Evolutionary conservation across 2,888 invertebrate species (phyloP).

Genomic region (Papilio elwesi): DNA sequence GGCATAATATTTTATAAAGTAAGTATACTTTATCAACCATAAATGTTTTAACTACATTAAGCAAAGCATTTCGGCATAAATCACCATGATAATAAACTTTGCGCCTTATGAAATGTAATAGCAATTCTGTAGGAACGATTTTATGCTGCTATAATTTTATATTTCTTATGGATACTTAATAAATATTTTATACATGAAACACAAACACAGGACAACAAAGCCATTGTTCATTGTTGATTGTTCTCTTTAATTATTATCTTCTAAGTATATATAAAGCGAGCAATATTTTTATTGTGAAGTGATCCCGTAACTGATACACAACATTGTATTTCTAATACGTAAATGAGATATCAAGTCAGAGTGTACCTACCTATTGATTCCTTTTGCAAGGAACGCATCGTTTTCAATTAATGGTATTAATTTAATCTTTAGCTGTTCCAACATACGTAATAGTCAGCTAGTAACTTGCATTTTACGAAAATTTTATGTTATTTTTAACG

Average conservation of each 20-base stretch:
- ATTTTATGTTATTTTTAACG: no score
- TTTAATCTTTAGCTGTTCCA: background rate
- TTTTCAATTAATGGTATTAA: background rate
- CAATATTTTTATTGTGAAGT: background rate
- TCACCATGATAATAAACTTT: background rate
- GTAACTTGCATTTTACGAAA: background rate
- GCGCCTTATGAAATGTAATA: slow-evolving; percentile 4
- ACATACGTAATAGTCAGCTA: background rate
- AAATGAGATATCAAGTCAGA: background rate
- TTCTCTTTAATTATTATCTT: background rate
- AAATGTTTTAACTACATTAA: background rate
- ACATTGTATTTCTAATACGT: background rate
- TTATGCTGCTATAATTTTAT: background rate
- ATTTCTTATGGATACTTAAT: background rate
- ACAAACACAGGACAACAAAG: background rate
- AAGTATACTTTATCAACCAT: background rate
- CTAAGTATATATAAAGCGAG: background rate
- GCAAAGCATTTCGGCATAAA: background rate
- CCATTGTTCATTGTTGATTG: background rate
- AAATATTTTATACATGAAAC: background rate
- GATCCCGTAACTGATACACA: background rate
- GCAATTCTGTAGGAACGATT: slow-evolving; percentile 1
- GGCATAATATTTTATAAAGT: background rate
- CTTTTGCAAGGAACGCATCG: background rate
- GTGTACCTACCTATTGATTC: background rate